These are phyloP conservation scores for Tanypteryx hageni DNA, from an alignment of 2,888 invertebrate species.

Conservation along the genomic window DNA sequence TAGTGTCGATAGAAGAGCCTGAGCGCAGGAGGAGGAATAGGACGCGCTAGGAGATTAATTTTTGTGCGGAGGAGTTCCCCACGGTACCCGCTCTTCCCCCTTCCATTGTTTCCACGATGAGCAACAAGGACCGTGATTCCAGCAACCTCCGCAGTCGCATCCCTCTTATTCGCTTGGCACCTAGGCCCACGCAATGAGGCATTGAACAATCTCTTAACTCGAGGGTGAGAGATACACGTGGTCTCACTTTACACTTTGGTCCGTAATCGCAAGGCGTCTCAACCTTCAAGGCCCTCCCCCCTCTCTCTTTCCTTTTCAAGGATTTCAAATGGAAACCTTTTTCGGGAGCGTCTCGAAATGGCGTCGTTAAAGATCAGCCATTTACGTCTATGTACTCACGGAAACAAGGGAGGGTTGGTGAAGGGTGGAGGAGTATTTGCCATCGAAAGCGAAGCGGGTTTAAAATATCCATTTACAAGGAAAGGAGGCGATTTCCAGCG, in stretches of 20 bases:
- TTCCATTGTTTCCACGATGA: not conserved
- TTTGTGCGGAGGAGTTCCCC: not conserved
- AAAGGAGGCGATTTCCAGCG: not conserved
- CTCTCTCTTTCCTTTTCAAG: not conserved
- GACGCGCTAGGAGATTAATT: not conserved
- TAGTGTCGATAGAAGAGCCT: not conserved
- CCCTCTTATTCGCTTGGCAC: not conserved
- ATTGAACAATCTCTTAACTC: slow-evolving; percentile 12
- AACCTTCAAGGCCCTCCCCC: not conserved
- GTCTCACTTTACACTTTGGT: not conserved
- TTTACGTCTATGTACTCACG: not conserved
- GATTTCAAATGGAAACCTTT: not conserved
- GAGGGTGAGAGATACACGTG: not conserved
- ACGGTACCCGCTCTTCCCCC: not conserved
- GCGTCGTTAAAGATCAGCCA: not conserved
- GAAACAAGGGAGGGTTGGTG: not conserved
- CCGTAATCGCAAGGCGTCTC: not conserved
- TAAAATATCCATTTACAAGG: not conserved
- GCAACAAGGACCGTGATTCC: not conserved
- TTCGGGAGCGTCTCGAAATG: not conserved
- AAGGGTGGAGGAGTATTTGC: not conserved
- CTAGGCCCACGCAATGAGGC: slow-evolving; percentile 4
- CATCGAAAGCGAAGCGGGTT: not conserved
- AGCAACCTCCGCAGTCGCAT: not conserved
- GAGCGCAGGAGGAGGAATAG: not conserved